Evolutionary conservation across 2,113 vertebrate genomes (phyloP).

Genomic region (Forbesichthys agassizii): DNA sequence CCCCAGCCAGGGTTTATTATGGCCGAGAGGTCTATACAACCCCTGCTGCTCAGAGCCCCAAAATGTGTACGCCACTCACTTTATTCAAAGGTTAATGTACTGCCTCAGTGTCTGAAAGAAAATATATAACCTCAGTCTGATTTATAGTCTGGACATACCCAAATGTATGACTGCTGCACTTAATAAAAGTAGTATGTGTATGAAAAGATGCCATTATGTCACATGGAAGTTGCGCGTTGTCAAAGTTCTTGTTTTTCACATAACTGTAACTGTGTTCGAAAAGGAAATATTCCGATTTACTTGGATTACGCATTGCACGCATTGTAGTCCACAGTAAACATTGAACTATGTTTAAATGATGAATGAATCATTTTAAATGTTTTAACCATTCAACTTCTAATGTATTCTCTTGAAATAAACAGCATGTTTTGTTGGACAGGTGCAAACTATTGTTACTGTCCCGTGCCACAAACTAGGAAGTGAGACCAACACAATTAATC

Average conservation of each 20-base stretch:
- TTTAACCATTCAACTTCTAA: too few species aligned
- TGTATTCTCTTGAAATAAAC: too few species aligned
- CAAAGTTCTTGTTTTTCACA: too few species aligned
- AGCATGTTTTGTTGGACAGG: constrained; percentile 4
- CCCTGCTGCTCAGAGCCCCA: background rate
- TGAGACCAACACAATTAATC: constrained; percentile 72
- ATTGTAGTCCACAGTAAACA: background rate
- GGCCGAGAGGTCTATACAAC: constrained; percentile 10
- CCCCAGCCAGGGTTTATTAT: background rate
- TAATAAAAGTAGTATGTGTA: too few species aligned
- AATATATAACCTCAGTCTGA: background rate
- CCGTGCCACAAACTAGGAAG: constrained; percentile 46
- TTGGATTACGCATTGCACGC: background rate
- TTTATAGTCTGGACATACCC: too few species aligned
- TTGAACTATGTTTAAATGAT: too few species aligned
- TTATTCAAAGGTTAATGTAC: background rate
- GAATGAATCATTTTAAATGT: too few species aligned
- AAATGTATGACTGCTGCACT: too few species aligned
- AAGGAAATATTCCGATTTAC: too few species aligned
- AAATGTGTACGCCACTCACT: constrained; percentile 2
- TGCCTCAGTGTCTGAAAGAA: background rate
- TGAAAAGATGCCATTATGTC: too few species aligned
- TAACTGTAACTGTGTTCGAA: too few species aligned
- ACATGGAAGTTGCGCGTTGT: too few species aligned
- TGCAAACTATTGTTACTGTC: constrained; percentile 31